Conservation (phyloP, 2,797 vertebrate species). For the Periophthalmus magnuspinnatus region DNA sequence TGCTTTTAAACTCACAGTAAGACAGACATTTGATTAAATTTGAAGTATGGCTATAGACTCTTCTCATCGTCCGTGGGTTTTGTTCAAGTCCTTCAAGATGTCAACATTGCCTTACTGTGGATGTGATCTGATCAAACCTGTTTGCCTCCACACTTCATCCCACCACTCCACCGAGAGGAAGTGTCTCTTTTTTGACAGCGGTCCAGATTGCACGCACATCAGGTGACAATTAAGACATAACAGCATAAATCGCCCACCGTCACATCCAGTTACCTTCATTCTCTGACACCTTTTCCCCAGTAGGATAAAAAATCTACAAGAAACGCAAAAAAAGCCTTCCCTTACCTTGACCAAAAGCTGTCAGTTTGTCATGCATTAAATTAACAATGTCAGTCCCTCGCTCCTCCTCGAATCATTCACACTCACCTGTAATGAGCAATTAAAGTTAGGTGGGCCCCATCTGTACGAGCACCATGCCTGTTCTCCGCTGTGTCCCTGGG, state of each 20-base stretch:
- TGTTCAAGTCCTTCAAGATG: slow-evolving; percentile 11
- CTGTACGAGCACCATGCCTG: slow-evolving; percentile 57
- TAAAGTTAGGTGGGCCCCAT: slow-evolving; percentile 47
- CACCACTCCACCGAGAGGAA: slow-evolving; percentile 31
- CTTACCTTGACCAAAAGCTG: slow-evolving; percentile 44
- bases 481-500: slow-evolving; percentile 29
- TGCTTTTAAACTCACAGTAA: neutral
- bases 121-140: slow-evolving; percentile 42
- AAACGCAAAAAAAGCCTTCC: slow-evolving; percentile 17
- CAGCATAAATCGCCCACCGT: slow-evolving; percentile 78
- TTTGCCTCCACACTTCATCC: slow-evolving; percentile 34
- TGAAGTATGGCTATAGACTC: neutral
- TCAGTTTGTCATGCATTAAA: slow-evolving; percentile 56
- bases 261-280: slow-evolving; percentile 76
- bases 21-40: neutral
- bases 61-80: neutral
- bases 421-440: slow-evolving; percentile 67
- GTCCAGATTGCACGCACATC: slow-evolving; percentile 78
- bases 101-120: slow-evolving; percentile 16
- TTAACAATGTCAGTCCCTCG: slow-evolving; percentile 47
- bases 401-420: slow-evolving; percentile 41
- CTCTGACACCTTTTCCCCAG: slow-evolving; percentile 51
- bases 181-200: slow-evolving; percentile 56
- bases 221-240: slow-evolving; percentile 83
- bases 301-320: slow-evolving; percentile 15